A percentile compares a stretch with the other conserved stretches of the same genome.
Evolutionary conservation across 2,888 invertebrate species (phyloP).

Genomic region (Iselma pallidipennis): DNA sequence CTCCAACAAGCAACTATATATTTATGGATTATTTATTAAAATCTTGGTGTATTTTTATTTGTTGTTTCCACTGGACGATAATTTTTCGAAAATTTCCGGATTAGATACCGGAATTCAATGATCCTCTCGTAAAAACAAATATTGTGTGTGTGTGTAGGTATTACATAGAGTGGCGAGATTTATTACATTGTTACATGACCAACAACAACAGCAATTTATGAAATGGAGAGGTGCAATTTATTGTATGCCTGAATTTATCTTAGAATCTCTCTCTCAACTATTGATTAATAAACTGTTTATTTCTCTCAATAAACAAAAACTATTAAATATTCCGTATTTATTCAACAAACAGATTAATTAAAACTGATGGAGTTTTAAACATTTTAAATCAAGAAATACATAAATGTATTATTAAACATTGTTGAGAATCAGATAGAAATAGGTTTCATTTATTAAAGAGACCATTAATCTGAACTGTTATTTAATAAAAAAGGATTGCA

Average conservation of each 20-base stretch:
- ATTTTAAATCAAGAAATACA: neutral
- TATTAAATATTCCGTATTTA: neutral
- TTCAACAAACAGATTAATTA: neutral
- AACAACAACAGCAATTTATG: neutral
- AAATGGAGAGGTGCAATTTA: neutral
- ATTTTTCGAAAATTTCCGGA: neutral
- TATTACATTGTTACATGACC: neutral
- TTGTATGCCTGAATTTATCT: neutral
- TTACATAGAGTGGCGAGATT: neutral
- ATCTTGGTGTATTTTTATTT: neutral
- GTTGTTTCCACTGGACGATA: neutral
- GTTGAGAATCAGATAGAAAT: neutral
- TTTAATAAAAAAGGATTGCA: neutral
- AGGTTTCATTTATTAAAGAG: neutral
- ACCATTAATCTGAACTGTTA: neutral
- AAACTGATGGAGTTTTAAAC: neutral
- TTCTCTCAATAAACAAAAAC: no score
- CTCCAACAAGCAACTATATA: neutral
- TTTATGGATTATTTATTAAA: conserved; percentile 1
- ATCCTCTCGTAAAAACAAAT: neutral
- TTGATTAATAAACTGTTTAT: neutral
- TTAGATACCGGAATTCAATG: neutral
- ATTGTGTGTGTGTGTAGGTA: neutral
- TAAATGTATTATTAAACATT: neutral
- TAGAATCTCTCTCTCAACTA: neutral